Evolutionary conservation across 1,140 invertebrate genomes (phyloP).

Genomic region (Delia radicum): DNA sequence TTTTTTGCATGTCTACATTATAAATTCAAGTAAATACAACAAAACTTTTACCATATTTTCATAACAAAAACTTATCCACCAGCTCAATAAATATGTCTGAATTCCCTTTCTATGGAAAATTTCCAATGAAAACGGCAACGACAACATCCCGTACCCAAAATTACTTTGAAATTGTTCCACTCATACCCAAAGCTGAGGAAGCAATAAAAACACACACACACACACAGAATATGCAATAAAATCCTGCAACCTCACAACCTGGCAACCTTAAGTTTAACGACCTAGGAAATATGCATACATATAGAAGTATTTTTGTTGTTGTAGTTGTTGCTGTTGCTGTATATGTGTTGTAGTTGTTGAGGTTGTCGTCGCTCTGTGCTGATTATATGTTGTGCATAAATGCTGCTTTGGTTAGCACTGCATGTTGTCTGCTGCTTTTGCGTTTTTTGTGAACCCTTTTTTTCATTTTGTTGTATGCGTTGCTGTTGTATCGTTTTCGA

Average conservation of each 20-base stretch:
- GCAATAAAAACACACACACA: not conserved
- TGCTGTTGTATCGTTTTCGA: too few relatives aligned
- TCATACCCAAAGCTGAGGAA: not conserved
- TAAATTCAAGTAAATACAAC: not conserved
- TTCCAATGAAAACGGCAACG: not conserved
- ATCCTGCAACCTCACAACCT: constrained; percentile 7
- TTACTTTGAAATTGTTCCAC: not conserved
- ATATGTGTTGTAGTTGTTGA: not conserved
- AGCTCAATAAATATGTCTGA: constrained; percentile 1
- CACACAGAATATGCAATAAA: not conserved
- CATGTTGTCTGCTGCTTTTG: not conserved
- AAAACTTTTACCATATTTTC: not conserved
- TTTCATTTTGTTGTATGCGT: not conserved
- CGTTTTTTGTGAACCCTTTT: not conserved
- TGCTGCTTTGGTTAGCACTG: not conserved
- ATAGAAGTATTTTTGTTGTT: not conserved
- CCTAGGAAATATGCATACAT: constrained; percentile 8
- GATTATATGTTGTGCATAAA: not conserved
- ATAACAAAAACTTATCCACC: not conserved
- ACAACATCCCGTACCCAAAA: too few relatives aligned
- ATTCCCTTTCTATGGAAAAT: not conserved
- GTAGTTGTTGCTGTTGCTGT: not conserved
- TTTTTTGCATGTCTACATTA: not conserved
- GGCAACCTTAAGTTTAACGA: constrained; percentile 17
- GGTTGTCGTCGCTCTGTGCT: not conserved